Evolutionary conservation across 2,888 invertebrate species (phyloP), one percentile per base, ranked within the genome.

Genomic region (Antheraea assamensis): DNA sequence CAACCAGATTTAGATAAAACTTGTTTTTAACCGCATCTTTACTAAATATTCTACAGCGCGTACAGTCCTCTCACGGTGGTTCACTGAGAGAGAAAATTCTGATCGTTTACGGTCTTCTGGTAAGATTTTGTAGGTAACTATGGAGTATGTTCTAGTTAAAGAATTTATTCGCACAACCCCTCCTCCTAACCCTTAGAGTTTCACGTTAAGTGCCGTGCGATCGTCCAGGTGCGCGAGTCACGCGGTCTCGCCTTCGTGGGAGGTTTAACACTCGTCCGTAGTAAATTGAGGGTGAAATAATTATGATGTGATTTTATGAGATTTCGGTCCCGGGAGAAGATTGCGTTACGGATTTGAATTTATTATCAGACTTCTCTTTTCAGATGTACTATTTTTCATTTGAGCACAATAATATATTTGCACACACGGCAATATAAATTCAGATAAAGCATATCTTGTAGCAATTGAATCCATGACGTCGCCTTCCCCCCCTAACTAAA

Each of bases 141-240:
- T 24, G 24, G 24, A 24, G 2, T 52, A n/a, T 21, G 4, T 3
- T 52, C 19, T 52, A 52, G 52, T 52, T 58, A 58, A 58, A 24
- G 24, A 58, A 64, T 64, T 58, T n/a, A n/a, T n/a, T 30, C 27
- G n/a, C 58, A 74, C 76, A 68, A 76, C 80, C 78, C 78, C 80
- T 75, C 73, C 47, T 47, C 21, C 42, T 21, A 27, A 30, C 66
- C 64, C 49, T 8, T 81, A 78, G 79, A 78, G 78, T 80, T 80
- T 75, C 76, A 78, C 76, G 74, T 75, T 86, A 85, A 87, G 87
- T 87, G 87, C 82, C 85, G 87, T 87, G 87, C 75, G 87, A 87
- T 74, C 7, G n/a, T 27, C 73, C 87, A 87, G 86, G 83, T 87
- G 87, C 55, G 87, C 49, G 13, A 70, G 61, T 81, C 79, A 76